phyloP scores from a whole-genome alignment of 2,888 invertebrate genomes.

The Ormyrus rosae region DNA sequence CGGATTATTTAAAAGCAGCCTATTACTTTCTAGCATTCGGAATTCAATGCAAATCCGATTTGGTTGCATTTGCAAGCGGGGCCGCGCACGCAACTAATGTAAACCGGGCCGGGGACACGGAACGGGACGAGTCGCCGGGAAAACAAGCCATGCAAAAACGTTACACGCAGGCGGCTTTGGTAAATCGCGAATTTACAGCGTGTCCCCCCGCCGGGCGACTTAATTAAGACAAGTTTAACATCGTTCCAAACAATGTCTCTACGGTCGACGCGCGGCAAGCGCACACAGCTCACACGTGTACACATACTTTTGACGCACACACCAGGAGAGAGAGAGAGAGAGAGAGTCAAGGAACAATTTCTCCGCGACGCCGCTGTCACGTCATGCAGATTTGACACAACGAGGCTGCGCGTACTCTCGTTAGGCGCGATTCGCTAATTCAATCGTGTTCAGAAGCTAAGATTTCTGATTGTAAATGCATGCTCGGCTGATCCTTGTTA shows the following conservation, averaged over 20 bases:
- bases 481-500: no score
- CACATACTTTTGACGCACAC: neutral
- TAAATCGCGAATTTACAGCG: neutral
- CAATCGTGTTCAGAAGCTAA: conserved; percentile 10
- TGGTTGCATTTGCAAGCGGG: no score
- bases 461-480: conserved; percentile 11
- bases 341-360: conserved; percentile 36
- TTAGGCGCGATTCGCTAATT: conserved; percentile 16
- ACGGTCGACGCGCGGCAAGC: neutral
- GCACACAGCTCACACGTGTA: neutral
- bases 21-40: no score
- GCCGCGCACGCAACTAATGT: no score
- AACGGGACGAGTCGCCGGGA: no score
- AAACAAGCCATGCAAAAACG: no score
- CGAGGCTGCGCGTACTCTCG: neutral
- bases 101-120: no score
- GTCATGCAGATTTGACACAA: conserved; percentile 22
- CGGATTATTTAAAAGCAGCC: no score
- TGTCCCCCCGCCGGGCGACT: neutral
- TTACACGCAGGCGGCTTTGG: neutral
- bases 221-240: conserved; percentile 14
- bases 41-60: no score
- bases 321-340: neutral
- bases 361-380: neutral
- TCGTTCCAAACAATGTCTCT: conserved; percentile 20